phyloP scores from a whole-genome alignment of 1,140 invertebrate species.

The Anoplophora glabripennis region DNA sequence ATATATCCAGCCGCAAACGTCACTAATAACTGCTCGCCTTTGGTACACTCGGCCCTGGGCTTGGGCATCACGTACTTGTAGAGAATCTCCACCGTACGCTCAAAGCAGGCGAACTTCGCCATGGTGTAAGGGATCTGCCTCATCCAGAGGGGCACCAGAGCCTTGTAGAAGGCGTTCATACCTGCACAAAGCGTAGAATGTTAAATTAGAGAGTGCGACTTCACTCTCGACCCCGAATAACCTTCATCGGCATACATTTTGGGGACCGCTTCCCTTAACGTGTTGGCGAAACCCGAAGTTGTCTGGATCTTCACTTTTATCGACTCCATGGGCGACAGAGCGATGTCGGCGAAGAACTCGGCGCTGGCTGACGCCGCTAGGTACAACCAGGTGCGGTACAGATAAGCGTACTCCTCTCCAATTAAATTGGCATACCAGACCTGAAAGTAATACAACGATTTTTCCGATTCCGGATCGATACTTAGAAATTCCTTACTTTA shows the following conservation, averaged over 20 bases:
- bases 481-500: conserved; percentile 54
- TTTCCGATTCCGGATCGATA: no score
- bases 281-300: conserved; percentile 88
- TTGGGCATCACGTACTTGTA: conserved; percentile 70
- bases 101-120: conserved; percentile 99
- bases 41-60: conserved; percentile 78
- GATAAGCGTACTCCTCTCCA: conserved; percentile 92
- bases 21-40: conserved; percentile 93
- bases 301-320: conserved; percentile 96
- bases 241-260: conserved; percentile 82
- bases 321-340: conserved; percentile 97
- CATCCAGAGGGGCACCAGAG: conserved; percentile 92
- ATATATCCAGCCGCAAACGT: conserved; percentile 98
- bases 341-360: conserved; percentile 99
- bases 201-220: no score
- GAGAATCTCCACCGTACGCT: conserved; percentile 92
- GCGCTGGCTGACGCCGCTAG: conserved; percentile 94
- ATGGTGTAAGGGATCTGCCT: conserved; percentile 99
- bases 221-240: no score
- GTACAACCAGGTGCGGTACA: conserved; percentile 90
- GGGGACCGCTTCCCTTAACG: conserved; percentile 84
- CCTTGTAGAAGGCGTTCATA: conserved; percentile 37
- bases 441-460: no score
- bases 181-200: no score
- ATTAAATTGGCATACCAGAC: conserved; percentile 73